Evolutionary conservation across 2,888 invertebrate genomes (phyloP).

Genomic region (Xylocampa areola): DNA sequence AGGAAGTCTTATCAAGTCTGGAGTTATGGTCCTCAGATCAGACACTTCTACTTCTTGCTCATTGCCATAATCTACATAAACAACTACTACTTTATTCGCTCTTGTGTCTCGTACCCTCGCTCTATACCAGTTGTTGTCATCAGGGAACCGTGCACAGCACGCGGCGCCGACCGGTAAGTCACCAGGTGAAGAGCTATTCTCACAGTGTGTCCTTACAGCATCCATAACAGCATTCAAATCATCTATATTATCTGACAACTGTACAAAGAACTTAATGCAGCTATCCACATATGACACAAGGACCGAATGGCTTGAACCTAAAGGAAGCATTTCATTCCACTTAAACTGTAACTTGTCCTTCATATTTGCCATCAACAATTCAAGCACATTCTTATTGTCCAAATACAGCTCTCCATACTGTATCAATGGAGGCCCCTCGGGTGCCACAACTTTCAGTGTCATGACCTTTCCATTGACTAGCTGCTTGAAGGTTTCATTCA

Average conservation of each 20-base stretch:
- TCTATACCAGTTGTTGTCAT: constrained; percentile 97
- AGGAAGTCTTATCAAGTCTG: constrained; percentile 91
- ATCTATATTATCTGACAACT: constrained; percentile 90
- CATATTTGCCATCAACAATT: constrained; percentile 85
- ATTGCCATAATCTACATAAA: constrained; percentile 99
- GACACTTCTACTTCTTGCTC: constrained; percentile 93
- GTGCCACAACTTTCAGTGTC: constrained; percentile 91
- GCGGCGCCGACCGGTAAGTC: constrained; percentile 90
- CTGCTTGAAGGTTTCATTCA: constrained; percentile 93
- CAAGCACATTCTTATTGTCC: constrained; percentile 89
- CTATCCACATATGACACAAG: constrained; percentile 92
- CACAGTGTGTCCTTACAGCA: constrained; percentile 91
- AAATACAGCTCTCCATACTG: constrained; percentile 93
- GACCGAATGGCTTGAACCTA: constrained; percentile 83
- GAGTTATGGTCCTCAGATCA: constrained; percentile 91
- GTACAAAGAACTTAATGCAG: constrained; percentile 93
- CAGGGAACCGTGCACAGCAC: constrained; percentile 94
- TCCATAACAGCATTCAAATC: constrained; percentile 92
- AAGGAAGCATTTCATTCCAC: constrained; percentile 76
- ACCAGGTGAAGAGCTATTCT: constrained; percentile 81
- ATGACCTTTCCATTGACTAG: constrained; percentile 91
- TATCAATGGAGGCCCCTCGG: constrained; percentile 92
- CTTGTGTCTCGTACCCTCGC: constrained; percentile 93
- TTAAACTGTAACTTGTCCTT: constrained; percentile 83
- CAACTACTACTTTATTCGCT: constrained; percentile 91